These are phyloP conservation scores for Salminus brasiliensis DNA, from an alignment of 2,113 vertebrate genomes.

Conservation along the genomic window DNA sequence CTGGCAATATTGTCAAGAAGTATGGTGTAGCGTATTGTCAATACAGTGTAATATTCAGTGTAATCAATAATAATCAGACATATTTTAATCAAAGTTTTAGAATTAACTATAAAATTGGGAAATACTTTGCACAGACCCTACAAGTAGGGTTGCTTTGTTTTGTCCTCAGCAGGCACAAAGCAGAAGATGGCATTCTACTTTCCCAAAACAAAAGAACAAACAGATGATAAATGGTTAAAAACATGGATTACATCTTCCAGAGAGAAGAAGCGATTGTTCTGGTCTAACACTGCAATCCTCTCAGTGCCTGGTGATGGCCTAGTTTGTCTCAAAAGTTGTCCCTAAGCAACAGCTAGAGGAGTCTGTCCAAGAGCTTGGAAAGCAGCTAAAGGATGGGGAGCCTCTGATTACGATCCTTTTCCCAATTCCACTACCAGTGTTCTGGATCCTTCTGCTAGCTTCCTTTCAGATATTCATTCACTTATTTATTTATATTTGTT, in stretches of 20 bases:
- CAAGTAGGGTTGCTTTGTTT: slow-evolving; percentile 3
- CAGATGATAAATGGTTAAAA: slow-evolving; percentile 45
- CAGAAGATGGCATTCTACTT: slow-evolving; percentile 10
- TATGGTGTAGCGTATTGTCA: neutral
- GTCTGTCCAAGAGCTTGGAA: slow-evolving; percentile 43
- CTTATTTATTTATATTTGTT: neutral
- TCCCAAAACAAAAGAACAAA: slow-evolving; percentile 25
- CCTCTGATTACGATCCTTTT: slow-evolving; percentile 44
- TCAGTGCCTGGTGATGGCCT: slow-evolving; percentile 45
- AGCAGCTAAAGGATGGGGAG: slow-evolving; percentile 43
- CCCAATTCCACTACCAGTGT: slow-evolving; percentile 34
- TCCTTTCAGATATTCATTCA: neutral
- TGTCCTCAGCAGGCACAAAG: slow-evolving; percentile 2
- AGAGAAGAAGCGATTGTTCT: slow-evolving; percentile 39
- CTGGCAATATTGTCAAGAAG: neutral
- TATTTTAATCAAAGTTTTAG: neutral
- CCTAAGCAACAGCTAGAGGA: slow-evolving; percentile 46
- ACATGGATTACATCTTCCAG: slow-evolving; percentile 40
- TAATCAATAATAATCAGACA: too few species aligned
- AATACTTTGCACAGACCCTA: neutral
- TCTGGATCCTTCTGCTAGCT: slow-evolving; percentile 14
- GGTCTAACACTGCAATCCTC: slow-evolving; percentile 36
- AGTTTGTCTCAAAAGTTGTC: slow-evolving; percentile 49
- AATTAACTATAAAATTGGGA: neutral
- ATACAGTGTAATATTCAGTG: neutral